phyloP scores from a whole-genome alignment of 2,888 invertebrate genomes.

The Lasioglossum villosulum region DNA sequence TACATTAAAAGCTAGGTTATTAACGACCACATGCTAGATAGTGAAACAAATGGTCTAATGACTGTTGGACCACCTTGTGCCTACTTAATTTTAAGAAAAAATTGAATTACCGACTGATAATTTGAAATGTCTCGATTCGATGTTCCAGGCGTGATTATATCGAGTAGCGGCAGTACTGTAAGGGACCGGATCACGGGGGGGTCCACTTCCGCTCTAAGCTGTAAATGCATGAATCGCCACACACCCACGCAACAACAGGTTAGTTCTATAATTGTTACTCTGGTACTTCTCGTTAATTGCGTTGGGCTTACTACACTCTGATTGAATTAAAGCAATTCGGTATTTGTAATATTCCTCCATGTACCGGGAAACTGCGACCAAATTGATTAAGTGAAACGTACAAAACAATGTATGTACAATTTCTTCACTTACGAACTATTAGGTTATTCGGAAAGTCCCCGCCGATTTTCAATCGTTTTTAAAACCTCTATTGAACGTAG shows the following conservation, averaged over 20 bases:
- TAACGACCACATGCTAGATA: too few relatives aligned
- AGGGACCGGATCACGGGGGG: slow-evolving; percentile 77
- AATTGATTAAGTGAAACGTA: too few relatives aligned
- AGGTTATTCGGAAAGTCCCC: too few relatives aligned
- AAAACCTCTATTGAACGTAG: too few relatives aligned
- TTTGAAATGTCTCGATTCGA: slow-evolving; percentile 7
- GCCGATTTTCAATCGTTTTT: too few relatives aligned
- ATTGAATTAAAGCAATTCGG: not conserved
- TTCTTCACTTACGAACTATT: too few relatives aligned
- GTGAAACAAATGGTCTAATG: too few relatives aligned
- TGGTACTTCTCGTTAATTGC: not conserved
- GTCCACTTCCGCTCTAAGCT: slow-evolving; percentile 77
- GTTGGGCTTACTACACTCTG: not conserved
- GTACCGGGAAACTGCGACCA: too few relatives aligned
- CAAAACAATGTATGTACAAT: too few relatives aligned
- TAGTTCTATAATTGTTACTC: slow-evolving; percentile 42
- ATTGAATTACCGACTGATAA: not conserved
- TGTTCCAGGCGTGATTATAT: slow-evolving; percentile 66
- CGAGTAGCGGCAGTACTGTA: slow-evolving; percentile 68
- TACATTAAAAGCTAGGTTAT: too few relatives aligned
- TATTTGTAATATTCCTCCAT: too few relatives aligned
- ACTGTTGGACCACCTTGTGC: not conserved
- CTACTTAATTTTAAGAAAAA: not conserved
- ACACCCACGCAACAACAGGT: slow-evolving; percentile 82
- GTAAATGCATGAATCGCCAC: slow-evolving; percentile 81